Evolutionary conservation across 2,888 invertebrate species (phyloP), one percentile per base, ranked within the genome.

Genomic region (Sphaeridia pumilis): DNA sequence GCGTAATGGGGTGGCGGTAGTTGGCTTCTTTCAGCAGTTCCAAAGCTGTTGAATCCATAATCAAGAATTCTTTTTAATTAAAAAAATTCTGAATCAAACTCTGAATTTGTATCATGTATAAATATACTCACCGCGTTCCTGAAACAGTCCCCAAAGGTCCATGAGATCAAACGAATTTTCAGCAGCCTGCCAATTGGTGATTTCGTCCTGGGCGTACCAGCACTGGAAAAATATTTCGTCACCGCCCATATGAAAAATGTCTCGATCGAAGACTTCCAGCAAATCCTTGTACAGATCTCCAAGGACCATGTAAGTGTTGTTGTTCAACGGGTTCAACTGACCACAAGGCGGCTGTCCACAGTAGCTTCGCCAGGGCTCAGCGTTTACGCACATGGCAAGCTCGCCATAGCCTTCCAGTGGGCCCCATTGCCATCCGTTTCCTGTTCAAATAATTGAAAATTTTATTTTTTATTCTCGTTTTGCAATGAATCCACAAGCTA

Each of bases 331-430:
- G 59, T 68, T 67, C 47, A 68, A 57, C 46, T 67, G 67, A 0
- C 67, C 67, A 55, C 88, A 88, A 0, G 88, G 87, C 1, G 88
- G 87, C 68, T 87, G 82, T 12, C 86, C 78, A 67, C 88, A 88
- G 57, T 72, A 78, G 0, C 73, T 69, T 2, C 82, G 74, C 86
- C 86, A 88, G 0, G 82, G 81, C 52, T 78, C 76, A 58, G 81
- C 79, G 69, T 87, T 87, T 4, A 87, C 78, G 70, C 87, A 88
- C 56, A 86, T 75, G 3, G 86, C 85, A 34, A 88, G 72, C 49
- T 84, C 81, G 0, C 87, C 88, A 46, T 85, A 72, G 0, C 85
- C 68, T 51, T 63, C 77, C 34, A 49, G 63, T 22, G 69, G 54
- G 3, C 66, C 67, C 65, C 67, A 67, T 48, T 67, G 66, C 68